Evolutionary conservation across 2,888 invertebrate species (phyloP), one percentile per base, ranked within the genome.

Genomic region (Microplitis manilae): DNA sequence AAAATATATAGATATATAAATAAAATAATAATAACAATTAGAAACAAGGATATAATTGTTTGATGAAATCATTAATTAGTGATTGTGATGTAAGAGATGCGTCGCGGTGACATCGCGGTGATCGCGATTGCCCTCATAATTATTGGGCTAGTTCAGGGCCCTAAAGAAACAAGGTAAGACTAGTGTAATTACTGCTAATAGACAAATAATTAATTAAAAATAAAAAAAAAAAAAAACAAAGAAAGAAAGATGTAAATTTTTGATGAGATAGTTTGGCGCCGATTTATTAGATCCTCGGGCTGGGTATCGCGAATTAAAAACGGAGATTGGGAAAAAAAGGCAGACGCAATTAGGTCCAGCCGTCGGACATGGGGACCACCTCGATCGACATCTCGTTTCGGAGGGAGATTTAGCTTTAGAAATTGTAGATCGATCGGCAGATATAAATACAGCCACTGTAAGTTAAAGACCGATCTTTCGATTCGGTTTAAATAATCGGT

Each of bases 11-110:
- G 30, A 30, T 30, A 59, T 59, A 59, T 59, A 59, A 17, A 15
- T n/a, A n/a, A 5, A n/a, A 20, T 20, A 30, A 38, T 69, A 20
- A 8, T 39, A 41, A 61, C 20, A 41, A 60, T 30, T 30, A 30
- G 30, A 30, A 30, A 30, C 30, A 30, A 30, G 30, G 30, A 30
- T 30, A 30, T 30, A 50, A 81, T 80, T 80, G 81, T 83, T 83
- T 83, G 77, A 81, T 81, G 83, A 84, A 84, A 85, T 86, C 84
- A 85, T 86, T 85, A 80, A 86, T 85, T 83, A 86, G 82, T 85
- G 84, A 87, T 85, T 87, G 88, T 89, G 88, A 89, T 89, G 89
- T 89, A 87, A 90, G 90, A 90, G 87, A 90, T 90, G 90, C 89
- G 89, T 87, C 88, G 88, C 82, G 88, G 87, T 87, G 89, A 88